A percentile compares a stretch with the other conserved stretches of the same genome.
Evolutionary conservation across 1,140 invertebrate genomes (phyloP).

Genomic region (Drosophila lacteicornis): DNA sequence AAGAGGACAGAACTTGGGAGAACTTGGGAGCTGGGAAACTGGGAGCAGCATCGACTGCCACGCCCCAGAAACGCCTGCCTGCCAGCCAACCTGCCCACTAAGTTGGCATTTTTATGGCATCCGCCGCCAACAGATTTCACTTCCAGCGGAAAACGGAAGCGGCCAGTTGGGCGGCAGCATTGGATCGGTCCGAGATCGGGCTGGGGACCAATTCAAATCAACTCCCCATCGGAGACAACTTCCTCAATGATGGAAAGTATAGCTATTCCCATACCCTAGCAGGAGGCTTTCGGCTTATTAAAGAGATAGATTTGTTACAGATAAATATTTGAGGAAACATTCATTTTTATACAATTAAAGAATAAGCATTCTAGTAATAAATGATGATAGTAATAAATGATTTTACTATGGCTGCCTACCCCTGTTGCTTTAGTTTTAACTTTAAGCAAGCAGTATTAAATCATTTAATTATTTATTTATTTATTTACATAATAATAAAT

Average conservation of each 20-base stretch:
- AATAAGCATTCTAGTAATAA: too few relatives aligned
- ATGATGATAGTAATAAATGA: too few relatives aligned
- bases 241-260: conserved; percentile 70
- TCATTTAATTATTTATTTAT: too few relatives aligned
- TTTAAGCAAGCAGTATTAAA: too few relatives aligned
- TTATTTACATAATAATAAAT: too few relatives aligned
- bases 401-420: too few relatives aligned
- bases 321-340: background rate
- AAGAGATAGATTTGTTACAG: too few relatives aligned
- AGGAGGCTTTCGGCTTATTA: background rate
- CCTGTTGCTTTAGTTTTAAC: too few relatives aligned
- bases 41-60: conserved; percentile 19
- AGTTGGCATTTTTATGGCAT: conserved; percentile 78
- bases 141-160: conserved; percentile 82
- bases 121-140: conserved; percentile 74
- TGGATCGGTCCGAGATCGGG: conserved; percentile 4
- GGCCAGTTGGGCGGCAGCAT: conserved; percentile 52
- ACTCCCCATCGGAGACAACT: conserved; percentile 51
- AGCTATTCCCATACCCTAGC: conserved; percentile 11
- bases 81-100: conserved; percentile 38
- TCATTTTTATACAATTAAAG: too few relatives aligned
- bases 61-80: conserved; percentile 19
- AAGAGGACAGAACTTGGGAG: conserved; percentile 23
- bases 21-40: conserved; percentile 7
- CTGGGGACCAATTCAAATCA: conserved; percentile 39